Evolutionary conservation across 2,888 invertebrate species (phyloP), one percentile per base, ranked within the genome.

Genomic region (Oscheius sp.): DNA sequence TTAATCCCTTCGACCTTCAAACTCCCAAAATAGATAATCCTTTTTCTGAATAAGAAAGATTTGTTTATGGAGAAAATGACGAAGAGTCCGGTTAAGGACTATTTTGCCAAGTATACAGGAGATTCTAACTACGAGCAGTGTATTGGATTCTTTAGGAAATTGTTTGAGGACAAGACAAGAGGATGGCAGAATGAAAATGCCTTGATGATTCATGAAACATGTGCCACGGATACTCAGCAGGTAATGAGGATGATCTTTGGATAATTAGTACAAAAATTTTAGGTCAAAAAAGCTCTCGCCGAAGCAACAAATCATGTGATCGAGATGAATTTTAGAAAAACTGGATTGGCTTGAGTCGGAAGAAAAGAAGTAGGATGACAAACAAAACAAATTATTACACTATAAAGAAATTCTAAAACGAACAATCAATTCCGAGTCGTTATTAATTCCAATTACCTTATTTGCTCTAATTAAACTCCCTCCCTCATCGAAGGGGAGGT

Each of bases 21-120:
- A n/a, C n/a, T n/a, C n/a, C n/a, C n/a, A n/a, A n/a, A n/a, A n/a
- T 17, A 63, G 63, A 97, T 97, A 88, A 99, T 99, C 86, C 91
- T 98, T 85, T 98, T 98, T 90, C 91, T 98, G 86, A 83, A 83
- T 72, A 83, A 83, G 64, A 73, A 72, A 36, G 83, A 83, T 54
- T 51, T 83, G 38, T 83, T 83, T 63, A 67, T 67, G 22, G 76
- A 81, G 70, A 83, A 83, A 65, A 78, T 83, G n/a, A 73, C 70
- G 0, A 68, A 68, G 49, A 49, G 75, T 12, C 72, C 80, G 14
- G 59, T 83, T 1, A 66, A 64, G 28, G 67, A 75, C 14, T 78
- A 81, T 12, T 83, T 83, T 63, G 72, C 73, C 12, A 71, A 69
- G n/a, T 83, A 74, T 65, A 72, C 59, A 24, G 82, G 80, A 77